A percentile compares a stretch with the other conserved stretches of the same genome.
phyloP scores from a whole-genome alignment of 2,888 invertebrate species.

The Lithophane ornitopus region DNA sequence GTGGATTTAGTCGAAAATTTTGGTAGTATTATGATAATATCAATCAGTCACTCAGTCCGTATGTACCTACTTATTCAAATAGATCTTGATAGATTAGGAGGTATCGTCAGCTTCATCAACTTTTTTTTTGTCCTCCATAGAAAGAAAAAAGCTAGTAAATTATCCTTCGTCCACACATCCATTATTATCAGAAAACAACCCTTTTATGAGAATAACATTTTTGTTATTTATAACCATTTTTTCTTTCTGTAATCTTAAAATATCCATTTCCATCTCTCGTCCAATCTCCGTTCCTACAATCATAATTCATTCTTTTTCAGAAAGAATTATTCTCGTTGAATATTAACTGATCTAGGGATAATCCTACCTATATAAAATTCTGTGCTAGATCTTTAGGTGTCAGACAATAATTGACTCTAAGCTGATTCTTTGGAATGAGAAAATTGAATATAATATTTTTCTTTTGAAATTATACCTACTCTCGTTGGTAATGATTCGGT shows the following conservation, averaged over 20 bases:
- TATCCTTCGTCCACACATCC: neutral
- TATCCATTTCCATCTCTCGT: conserved; percentile 30
- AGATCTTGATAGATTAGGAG: neutral
- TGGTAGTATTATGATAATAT: neutral
- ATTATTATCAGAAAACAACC: neutral
- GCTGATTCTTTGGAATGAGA: conserved; percentile 47
- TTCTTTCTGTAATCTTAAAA: conserved; percentile 31
- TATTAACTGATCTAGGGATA: conserved; percentile 47
- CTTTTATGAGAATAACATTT: conserved; percentile 1
- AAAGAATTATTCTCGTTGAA: conserved; percentile 51
- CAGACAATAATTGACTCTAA: conserved; percentile 50
- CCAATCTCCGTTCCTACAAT: conserved; percentile 49
- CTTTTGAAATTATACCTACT: conserved; percentile 20
- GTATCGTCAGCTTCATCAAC: neutral
- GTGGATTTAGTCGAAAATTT: neutral
- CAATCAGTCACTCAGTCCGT: neutral
- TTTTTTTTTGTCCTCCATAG: neutral
- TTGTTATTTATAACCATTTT: neutral
- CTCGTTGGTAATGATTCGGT: conserved; percentile 20
- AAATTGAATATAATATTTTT: conserved; percentile 52
- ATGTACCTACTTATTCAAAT: neutral
- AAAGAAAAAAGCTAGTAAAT: neutral
- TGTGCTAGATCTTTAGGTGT: conserved; percentile 49
- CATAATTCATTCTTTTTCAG: conserved; percentile 50
- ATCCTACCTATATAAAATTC: conserved; percentile 49